Conservation (phyloP, 92 coral and sea anemone species). For the Plumapathes pennacea region DNA sequence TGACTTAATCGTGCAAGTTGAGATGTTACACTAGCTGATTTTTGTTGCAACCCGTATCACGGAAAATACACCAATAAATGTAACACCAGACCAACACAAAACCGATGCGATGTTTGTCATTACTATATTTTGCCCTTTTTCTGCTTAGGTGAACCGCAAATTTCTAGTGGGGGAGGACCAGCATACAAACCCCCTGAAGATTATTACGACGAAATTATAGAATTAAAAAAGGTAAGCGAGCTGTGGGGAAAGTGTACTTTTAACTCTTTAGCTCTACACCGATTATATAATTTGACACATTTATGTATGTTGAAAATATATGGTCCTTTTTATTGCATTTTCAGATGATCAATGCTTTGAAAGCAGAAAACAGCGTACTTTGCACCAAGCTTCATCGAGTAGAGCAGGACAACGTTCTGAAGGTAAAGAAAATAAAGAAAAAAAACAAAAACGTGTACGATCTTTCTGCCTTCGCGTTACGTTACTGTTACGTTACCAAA, state of each 20-base stretch:
- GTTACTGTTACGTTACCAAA: no score
- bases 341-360: constrained; percentile 80
- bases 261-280: neutral
- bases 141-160: constrained; percentile 54
- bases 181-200: constrained; percentile 94
- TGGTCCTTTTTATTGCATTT: neutral
- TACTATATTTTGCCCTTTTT: neutral
- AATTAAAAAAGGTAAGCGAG: constrained; percentile 71
- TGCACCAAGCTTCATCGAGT: constrained; percentile 84
- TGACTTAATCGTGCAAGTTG: neutral
- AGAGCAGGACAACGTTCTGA: constrained; percentile 83
- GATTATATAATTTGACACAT: neutral
- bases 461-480: no score
- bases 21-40: neutral
- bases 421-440: constrained; percentile 32
- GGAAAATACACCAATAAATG: no score
- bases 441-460: neutral
- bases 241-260: no score
- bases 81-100: no score
- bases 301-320: neutral
- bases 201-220: constrained; percentile 94
- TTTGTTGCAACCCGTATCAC: no score
- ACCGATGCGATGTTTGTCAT: neutral
- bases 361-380: constrained; percentile 83
- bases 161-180: constrained; percentile 66